Base-by-base conservation (phyloP, 2,113 vertebrate species). In the Amia ocellicauda region DNA sequence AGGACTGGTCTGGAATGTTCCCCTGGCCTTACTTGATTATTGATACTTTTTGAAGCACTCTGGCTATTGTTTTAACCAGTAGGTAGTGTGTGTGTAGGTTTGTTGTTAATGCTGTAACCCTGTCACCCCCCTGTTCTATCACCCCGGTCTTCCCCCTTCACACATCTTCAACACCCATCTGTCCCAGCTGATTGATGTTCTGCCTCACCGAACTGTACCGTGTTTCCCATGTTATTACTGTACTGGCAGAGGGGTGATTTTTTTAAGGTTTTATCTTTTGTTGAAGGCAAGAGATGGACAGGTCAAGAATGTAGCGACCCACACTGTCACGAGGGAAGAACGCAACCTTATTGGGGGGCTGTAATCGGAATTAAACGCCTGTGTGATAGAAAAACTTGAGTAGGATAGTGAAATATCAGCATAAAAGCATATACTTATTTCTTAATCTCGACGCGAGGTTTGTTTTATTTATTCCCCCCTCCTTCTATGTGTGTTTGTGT, bases 11-110 rank as follows among this genome's bases (percentile, higher is more conserved):
- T 53, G 28, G 64, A 70, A 66, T 72, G 74, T 64, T 78, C 70
- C 76, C 74, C 77, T 85, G 75, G 69, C 58, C 69, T 74, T 72
- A 81, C 76, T 81, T 85, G 77, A 80, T 73, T 47, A 24, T 43
- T 69, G 67, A 75, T 74, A 70, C 60, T 69, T 40, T 40, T 74
- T 72, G 51, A 66, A 61, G 43, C 29, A 73, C 19, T 55, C 51
- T 60, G 10, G 2, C 56, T 58, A 58, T 58, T 58, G 56, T 19
- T 58, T 19, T 49, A 31, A 51, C 16, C 24, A 31, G 20, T 56
- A 31, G 53, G 13, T 28, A 67, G 60, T 61, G 19, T 4, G 27
- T 5, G 17, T 70, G 22, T 68, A 26, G 59, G 14, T 66, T 58
- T 28, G 42, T 55, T n/a, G 7, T 61, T 20, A 60, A 28, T 17